Evolutionary conservation across 1,140 invertebrate genomes (phyloP).

Genomic region (Calephelis virginiensis): DNA sequence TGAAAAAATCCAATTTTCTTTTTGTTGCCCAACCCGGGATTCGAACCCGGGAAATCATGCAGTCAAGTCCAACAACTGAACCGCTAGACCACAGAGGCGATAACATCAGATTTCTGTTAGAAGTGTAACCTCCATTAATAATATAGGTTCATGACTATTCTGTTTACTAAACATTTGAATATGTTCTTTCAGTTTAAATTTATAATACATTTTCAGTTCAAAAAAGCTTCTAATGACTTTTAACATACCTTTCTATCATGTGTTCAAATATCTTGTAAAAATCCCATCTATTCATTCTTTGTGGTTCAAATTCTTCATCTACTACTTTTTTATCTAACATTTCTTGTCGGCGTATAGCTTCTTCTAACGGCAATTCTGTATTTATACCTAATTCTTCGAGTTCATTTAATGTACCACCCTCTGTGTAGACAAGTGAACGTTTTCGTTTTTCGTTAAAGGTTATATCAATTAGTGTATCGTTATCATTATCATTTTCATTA

Average conservation of each 20-base stretch:
- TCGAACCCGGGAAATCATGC: no score
- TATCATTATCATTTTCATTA: conserved; percentile 51
- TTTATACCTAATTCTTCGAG: conserved; percentile 35
- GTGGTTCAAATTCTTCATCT: conserved; percentile 54
- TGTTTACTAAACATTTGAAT: no score
- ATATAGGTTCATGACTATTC: no score
- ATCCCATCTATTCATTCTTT: conserved; percentile 80
- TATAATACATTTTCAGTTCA: no score
- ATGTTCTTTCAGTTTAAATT: no score
- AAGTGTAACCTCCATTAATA: no score
- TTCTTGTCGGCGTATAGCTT: conserved; percentile 65
- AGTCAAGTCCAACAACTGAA: no score
- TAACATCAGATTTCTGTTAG: no score
- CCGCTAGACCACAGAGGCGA: no score
- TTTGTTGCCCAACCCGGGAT: no score
- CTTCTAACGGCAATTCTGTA: conserved; percentile 51
- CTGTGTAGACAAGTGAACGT: conserved; percentile 55
- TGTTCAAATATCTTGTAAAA: conserved; percentile 81
- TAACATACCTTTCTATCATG: conserved; percentile 70
- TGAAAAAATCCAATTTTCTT: no score
- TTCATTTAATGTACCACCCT: conserved; percentile 52
- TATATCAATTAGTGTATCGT: conserved; percentile 65
- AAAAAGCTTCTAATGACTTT: no score
- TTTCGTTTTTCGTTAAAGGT: conserved; percentile 61
- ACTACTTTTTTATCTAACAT: conserved; percentile 52